A percentile compares a stretch with the other conserved stretches of the same genome.
Conservation (phyloP, 2,888 invertebrate genomes). For the Lasius fuliginosus region DNA sequence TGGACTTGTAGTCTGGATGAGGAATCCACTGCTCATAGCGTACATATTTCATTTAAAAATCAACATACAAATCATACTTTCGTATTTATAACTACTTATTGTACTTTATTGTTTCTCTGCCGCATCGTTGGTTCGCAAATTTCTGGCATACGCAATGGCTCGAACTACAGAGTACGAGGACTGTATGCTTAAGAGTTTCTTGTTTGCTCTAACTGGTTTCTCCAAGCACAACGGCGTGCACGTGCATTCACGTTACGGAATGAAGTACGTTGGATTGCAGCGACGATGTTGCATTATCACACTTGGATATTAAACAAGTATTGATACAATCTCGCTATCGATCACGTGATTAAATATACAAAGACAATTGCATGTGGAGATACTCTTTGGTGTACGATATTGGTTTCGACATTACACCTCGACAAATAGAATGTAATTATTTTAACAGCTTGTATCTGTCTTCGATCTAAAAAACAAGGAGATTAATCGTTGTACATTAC, state of each 20-base stretch:
- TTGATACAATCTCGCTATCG: conserved; percentile 37
- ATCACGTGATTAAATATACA: conserved; percentile 32
- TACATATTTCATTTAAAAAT: conserved; percentile 1
- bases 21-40: background rate
- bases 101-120: conserved; percentile 57
- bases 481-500: conserved; percentile 43
- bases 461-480: conserved; percentile 15
- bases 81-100: conserved; percentile 35
- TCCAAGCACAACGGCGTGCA: conserved; percentile 51
- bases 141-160: conserved; percentile 50
- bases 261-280: conserved; percentile 29
- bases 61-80: background rate
- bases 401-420: background rate
- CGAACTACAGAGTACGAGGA: conserved; percentile 55
- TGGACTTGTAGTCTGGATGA: background rate
- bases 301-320: conserved; percentile 53
- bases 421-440: conserved; percentile 2
- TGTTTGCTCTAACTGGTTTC: conserved; percentile 64
- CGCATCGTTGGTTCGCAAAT: conserved; percentile 60
- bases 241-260: conserved; percentile 44
- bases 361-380: background rate
- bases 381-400: background rate
- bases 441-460: conserved; percentile 17
- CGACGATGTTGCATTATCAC: conserved; percentile 42
- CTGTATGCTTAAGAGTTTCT: conserved; percentile 67